These are phyloP conservation scores for Labrus mixtus DNA, from an alignment of 2,113 vertebrate genomes.

Conservation along the genomic window DNA sequence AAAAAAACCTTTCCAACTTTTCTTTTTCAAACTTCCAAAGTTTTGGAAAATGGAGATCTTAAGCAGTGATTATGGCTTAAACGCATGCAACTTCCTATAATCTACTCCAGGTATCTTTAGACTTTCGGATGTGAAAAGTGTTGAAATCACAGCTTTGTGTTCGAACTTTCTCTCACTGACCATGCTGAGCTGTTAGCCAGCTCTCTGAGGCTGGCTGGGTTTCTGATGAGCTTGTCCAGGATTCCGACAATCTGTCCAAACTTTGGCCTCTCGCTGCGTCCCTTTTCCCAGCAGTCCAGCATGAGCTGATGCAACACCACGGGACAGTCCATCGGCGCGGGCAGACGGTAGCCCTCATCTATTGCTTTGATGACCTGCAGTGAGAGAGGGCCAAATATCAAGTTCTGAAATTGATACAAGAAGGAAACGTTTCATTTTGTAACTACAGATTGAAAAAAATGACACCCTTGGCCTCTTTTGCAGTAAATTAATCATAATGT, in stretches of 20 bases:
- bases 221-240: constrained; percentile 86
- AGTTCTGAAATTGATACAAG: not conserved
- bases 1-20: no score
- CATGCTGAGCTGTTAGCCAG: constrained; percentile 85
- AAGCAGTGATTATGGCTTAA: not conserved
- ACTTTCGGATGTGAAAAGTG: not conserved
- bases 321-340: constrained; percentile 87
- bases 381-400: not conserved
- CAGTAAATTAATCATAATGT: not conserved
- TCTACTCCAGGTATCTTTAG: not conserved
- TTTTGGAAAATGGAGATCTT: not conserved
- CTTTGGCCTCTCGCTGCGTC: constrained; percentile 84
- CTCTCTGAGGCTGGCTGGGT: constrained; percentile 83
- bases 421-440: not conserved
- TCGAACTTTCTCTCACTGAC: constrained; percentile 67
- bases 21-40: constrained; percentile 1
- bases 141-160: constrained; percentile 3
- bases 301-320: constrained; percentile 86
- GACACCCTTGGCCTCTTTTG: not conserved
- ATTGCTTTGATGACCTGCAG: constrained; percentile 87
- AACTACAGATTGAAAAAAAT: not conserved
- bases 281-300: constrained; percentile 88
- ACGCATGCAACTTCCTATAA: not conserved
- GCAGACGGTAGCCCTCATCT: constrained; percentile 86
- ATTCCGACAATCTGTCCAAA: constrained; percentile 87